Percentiles rank a stretch among this genome's conserved stretches.
Conservation (phyloP, 64 coral and sea anemone species). For the Stylophora pistillata region DNA sequence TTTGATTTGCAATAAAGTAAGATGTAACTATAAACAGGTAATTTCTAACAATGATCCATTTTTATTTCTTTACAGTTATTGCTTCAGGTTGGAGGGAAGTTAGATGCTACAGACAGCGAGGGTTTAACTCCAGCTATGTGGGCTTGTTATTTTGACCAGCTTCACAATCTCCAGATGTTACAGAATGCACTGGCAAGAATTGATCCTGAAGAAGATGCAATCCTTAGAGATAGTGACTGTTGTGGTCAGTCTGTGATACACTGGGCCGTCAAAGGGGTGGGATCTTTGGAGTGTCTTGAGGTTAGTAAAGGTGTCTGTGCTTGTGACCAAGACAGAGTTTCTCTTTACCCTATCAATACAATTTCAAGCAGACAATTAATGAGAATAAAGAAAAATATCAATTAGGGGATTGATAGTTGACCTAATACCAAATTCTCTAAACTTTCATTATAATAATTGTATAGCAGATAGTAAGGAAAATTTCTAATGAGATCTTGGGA, state of each 20-base stretch:
- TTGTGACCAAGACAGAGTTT: not conserved
- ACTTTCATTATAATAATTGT: too few species aligned
- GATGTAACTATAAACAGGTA: not conserved
- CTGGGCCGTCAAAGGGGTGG: slow-evolving; percentile 81
- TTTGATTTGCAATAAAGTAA: too few species aligned
- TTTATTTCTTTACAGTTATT: slow-evolving; percentile 43
- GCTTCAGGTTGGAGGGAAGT: slow-evolving; percentile 77
- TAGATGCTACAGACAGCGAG: slow-evolving; percentile 65
- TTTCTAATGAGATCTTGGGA: too few species aligned
- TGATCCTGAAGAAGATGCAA: slow-evolving; percentile 83
- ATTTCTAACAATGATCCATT: not conserved
- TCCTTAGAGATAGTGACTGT: slow-evolving; percentile 75
- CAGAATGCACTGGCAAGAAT: slow-evolving; percentile 70
- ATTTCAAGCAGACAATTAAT: too few species aligned
- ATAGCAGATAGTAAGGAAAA: too few species aligned
- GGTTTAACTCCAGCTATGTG: slow-evolving; percentile 92
- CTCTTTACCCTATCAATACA: too few species aligned
- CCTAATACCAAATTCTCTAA: too few species aligned
- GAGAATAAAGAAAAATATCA: too few species aligned
- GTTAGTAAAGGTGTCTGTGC: slow-evolving; percentile 7
- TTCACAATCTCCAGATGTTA: slow-evolving; percentile 59
- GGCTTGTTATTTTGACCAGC: slow-evolving; percentile 92
- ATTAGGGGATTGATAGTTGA: too few species aligned
- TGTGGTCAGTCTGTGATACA: slow-evolving; percentile 78
- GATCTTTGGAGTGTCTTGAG: slow-evolving; percentile 61